Conservation (phyloP, 2,113 vertebrate genomes). For the Cathartes aura region DNA sequence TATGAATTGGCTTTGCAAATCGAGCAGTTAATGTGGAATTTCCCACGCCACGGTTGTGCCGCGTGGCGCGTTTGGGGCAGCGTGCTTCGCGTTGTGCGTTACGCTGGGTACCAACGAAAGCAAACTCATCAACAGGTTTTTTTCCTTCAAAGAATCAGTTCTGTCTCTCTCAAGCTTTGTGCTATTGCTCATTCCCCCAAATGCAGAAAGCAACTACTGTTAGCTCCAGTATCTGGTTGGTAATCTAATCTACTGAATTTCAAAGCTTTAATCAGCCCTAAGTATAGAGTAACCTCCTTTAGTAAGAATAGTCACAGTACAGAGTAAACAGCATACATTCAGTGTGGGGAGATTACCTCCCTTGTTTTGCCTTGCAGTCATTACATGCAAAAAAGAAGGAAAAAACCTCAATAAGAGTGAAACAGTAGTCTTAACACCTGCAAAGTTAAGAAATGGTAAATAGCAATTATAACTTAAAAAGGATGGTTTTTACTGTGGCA, state of each 20-base stretch:
- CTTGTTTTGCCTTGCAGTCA: neutral
- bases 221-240: neutral
- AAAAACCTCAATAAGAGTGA: neutral
- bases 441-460: neutral
- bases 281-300: neutral
- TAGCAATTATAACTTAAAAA: neutral
- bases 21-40: neutral
- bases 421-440: neutral
- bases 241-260: neutral
- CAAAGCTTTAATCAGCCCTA: neutral
- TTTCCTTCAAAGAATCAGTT: neutral
- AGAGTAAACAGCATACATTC: neutral
- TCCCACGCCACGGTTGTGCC: rapidly evolving
- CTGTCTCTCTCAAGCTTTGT: neutral
- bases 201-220: neutral
- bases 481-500: neutral
- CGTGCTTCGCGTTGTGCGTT: rapidly evolving
- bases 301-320: neutral
- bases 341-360: neutral
- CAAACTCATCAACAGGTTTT: neutral
- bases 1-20: neutral
- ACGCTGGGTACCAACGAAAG: rapidly evolving
- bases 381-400: neutral
- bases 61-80: rapidly evolving
- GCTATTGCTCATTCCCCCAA: neutral